Evolutionary conservation across 2,797 vertebrate species (phyloP).

Genomic region (Anniella stebbinsi): DNA sequence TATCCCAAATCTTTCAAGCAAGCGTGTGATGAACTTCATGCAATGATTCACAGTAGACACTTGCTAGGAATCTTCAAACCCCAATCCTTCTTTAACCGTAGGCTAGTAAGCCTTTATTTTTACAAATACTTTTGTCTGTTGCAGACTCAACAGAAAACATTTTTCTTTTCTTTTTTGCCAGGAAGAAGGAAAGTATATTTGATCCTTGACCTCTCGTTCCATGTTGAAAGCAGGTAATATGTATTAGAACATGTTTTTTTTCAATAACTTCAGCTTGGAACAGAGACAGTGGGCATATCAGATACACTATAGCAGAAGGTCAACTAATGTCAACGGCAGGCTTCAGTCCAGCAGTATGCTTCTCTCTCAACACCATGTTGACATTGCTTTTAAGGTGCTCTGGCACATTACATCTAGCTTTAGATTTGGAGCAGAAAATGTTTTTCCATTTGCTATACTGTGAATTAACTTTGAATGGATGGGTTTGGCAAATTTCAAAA

Average conservation of each 20-base stretch:
- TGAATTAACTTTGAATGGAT: not conserved
- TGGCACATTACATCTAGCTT: not conserved
- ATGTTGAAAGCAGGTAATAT: not conserved
- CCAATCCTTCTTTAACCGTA: not conserved
- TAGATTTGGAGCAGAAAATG: not conserved
- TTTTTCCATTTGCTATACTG: not conserved
- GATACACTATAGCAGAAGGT: not conserved
- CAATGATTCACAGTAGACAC: not conserved
- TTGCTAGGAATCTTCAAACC: not conserved
- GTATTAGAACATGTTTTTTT: not conserved
- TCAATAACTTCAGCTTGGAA: not conserved
- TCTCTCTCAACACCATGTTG: not conserved
- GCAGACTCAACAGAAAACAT: accelerated
- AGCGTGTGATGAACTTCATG: not conserved
- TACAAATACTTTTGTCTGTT: not conserved
- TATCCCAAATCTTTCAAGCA: not conserved
- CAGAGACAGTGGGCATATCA: not conserved
- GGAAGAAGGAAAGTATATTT: not conserved
- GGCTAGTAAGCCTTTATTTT: not conserved
- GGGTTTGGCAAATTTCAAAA: not conserved
- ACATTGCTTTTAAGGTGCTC: not conserved
- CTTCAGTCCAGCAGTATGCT: accelerated
- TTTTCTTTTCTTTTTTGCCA: not conserved
- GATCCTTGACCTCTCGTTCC: not conserved
- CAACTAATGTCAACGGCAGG: not conserved